Base-by-base conservation (phyloP, 2,888 invertebrate genomes). In the Agrochola circellaris region DNA sequence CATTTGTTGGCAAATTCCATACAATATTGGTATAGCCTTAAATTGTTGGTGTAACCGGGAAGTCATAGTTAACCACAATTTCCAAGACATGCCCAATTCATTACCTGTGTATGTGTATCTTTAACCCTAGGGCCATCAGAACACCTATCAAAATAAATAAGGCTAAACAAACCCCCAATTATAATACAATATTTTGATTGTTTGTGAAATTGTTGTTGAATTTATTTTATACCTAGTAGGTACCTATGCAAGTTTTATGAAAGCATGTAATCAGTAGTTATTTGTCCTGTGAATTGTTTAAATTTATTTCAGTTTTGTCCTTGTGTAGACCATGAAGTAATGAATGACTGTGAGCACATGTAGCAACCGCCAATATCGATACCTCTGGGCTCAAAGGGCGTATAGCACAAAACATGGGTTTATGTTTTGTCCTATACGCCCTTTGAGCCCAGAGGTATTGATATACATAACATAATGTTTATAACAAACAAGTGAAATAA, bases 281-380 rank as follows among this genome's bases (percentile, higher is more conserved):
- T 70, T 30, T 17, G 67, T 13, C 45, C 20, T 45, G 73, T 54
- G 9, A 20, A 17, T 42, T 30, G 17, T 30, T 45, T 30, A 30
- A 71, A 56, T 56, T 45, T 48, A 48, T 48, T 67, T 73, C 20
- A 73, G n/a, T 73, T 56, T 73, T 34, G 20, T 56, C 30, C 42
- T 71, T 38, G 7, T 48, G 34, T 34, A 51, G 38, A 51, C 7
- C 4, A 51, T 38, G 17, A 42, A 38, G 23, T 38, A 54, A 26
- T 51, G 26, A 73, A 51, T 73, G 17, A 26, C 17, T 30, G 26
- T 45, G 51, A 42, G 42, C 42, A 66, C 23, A 51, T 72, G 48
- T 73, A 17, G 7, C 15, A 45, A n/a, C n/a, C 1, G 0, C 34
- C 17, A 68, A 68, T 1, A 54, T 34, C n/a, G n/a, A n/a, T n/a